Conservation (phyloP, 2,113 vertebrate genomes). For the Dipodomys spectabilis region DNA sequence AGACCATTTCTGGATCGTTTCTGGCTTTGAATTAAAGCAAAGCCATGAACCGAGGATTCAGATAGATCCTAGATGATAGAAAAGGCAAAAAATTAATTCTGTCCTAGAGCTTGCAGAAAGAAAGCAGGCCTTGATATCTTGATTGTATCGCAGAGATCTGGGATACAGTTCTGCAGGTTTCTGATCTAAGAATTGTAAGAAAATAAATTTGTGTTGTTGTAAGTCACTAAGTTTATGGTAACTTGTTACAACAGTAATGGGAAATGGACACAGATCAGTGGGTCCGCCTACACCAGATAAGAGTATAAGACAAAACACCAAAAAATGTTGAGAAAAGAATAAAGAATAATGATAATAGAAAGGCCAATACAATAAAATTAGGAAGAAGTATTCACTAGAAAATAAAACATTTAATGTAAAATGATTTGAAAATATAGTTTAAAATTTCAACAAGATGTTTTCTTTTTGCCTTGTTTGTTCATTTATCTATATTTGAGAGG, state of each 20-base stretch:
- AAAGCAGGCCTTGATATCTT: neutral
- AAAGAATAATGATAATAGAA: neutral
- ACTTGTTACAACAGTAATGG: neutral
- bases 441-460: neutral
- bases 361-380: conserved; percentile 10
- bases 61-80: neutral
- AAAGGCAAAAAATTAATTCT: neutral
- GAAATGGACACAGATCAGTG: neutral
- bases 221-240: neutral
- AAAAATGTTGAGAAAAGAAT: neutral
- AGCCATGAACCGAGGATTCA: neutral
- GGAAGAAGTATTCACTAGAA: neutral
- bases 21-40: neutral
- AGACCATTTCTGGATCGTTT: neutral
- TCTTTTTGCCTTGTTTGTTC: too few relatives aligned
- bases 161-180: neutral
- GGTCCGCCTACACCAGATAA: neutral
- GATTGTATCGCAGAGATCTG: neutral
- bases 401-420: conserved; percentile 23
- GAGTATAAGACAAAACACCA: neutral
- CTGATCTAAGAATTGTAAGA: neutral
- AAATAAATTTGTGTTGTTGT: neutral
- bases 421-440: conserved; percentile 12
- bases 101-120: neutral
- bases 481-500: too few relatives aligned